Conservation (phyloP, 2,113 vertebrate genomes). For the Lophura nycthemera region DNA sequence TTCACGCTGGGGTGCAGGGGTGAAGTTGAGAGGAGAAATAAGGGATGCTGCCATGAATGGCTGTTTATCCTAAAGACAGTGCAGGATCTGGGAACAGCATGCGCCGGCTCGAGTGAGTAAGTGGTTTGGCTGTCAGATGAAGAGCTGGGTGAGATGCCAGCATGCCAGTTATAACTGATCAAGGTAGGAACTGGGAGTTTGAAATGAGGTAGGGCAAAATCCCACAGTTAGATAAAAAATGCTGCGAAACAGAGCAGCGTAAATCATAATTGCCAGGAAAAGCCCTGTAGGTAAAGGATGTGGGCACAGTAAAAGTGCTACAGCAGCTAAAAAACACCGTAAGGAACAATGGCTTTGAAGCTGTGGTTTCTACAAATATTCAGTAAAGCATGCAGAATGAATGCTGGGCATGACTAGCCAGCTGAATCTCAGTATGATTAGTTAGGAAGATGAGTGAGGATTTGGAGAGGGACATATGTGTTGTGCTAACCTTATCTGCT, state of each 20-base stretch:
- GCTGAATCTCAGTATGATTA: not conserved
- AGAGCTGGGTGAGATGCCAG: slow-evolving; percentile 19
- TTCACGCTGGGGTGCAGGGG: not conserved
- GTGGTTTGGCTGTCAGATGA: slow-evolving; percentile 17
- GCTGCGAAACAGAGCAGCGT: not conserved
- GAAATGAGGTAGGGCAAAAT: slow-evolving; percentile 38
- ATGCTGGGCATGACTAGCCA: slow-evolving; percentile 34
- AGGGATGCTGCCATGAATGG: not conserved
- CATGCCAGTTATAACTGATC: not conserved
- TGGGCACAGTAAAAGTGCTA: slow-evolving; percentile 17
- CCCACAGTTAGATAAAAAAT: slow-evolving; percentile 38
- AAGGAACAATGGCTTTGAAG: slow-evolving; percentile 24
- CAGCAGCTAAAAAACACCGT: not conserved
- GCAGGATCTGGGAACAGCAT: not conserved
- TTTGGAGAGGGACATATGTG: slow-evolving; percentile 32
- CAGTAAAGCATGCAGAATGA: slow-evolving; percentile 26
- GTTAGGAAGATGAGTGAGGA: slow-evolving; percentile 3
- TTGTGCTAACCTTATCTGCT: not conserved
- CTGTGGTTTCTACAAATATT: slow-evolving; percentile 32
- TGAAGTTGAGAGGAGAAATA: not conserved
- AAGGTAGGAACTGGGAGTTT: not conserved
- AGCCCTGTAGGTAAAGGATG: slow-evolving; percentile 50
- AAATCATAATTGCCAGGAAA: slow-evolving; percentile 39
- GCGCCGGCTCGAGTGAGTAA: not conserved
- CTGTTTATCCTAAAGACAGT: not conserved